Conservation (phyloP, 1,140 invertebrate genomes). For the Andricus grossulariae region DNA sequence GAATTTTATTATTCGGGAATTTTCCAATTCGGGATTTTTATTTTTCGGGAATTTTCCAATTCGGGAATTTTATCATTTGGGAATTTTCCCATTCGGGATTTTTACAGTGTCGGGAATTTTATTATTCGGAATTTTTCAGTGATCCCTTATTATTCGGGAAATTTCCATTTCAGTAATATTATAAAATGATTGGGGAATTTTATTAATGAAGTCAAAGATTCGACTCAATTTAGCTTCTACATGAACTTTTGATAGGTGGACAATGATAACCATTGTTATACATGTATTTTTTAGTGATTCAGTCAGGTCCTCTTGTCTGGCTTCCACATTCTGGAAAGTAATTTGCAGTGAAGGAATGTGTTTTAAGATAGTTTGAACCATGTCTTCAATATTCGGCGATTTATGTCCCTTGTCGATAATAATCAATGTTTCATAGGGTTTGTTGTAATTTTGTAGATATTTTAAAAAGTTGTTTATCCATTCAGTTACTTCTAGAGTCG, state of each 20-base stretch:
- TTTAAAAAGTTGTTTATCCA: background rate
- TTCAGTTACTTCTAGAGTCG: background rate
- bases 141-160: no score
- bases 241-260: background rate
- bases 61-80: no score
- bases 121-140: no score
- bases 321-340: background rate
- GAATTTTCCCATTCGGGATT: no score
- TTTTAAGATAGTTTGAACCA: background rate
- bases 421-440: background rate
- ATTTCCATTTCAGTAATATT: no score
- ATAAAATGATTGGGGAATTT: no score
- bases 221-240: background rate
- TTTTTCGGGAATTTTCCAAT: no score
- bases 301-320: no score
- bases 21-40: no score
- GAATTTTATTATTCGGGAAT: no score
- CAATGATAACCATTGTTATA: background rate
- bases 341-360: background rate
- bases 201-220: background rate
- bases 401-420: background rate
- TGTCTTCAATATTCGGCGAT: background rate
- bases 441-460: background rate
- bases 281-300: background rate
- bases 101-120: no score